Evolutionary conservation across 2,797 vertebrate species (phyloP).

Genomic region (Leptatherina wallacei): DNA sequence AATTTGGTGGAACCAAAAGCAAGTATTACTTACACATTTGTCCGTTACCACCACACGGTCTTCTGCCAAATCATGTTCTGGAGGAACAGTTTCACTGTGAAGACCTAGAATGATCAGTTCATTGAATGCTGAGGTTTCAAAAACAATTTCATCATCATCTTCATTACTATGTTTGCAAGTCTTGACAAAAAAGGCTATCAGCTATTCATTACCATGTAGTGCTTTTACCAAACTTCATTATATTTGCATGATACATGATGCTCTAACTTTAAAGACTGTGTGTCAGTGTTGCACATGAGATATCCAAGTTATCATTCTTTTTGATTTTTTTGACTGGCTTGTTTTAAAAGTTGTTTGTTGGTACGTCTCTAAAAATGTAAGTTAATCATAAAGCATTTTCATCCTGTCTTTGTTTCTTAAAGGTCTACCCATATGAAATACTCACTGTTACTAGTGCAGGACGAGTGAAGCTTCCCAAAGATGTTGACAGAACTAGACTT

Average conservation of each 20-base stretch:
- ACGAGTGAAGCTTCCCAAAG: slow-evolving; percentile 90
- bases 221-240: neutral
- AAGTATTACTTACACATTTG: slow-evolving; percentile 80
- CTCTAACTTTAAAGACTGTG: neutral
- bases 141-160: neutral
- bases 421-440: slow-evolving; percentile 96
- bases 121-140: neutral
- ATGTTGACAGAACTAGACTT: slow-evolving; percentile 94
- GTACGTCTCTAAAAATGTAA: neutral
- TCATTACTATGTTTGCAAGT: neutral
- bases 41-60: neutral
- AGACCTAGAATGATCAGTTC: neutral
- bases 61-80: neutral
- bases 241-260: neutral
- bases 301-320: neutral
- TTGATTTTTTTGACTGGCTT: neutral
- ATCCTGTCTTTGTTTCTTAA: slow-evolving; percentile 31
- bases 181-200: neutral
- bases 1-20: slow-evolving; percentile 98
- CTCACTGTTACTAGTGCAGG: slow-evolving; percentile 90
- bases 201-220: too few relatives aligned
- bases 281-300: neutral
- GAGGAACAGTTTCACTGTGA: neutral
- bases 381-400: neutral
- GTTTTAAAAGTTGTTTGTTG: neutral